Percentiles rank a stretch among this genome's conserved stretches.
These are phyloP conservation scores for Homarus americanus DNA, from an alignment of 1,140 invertebrate genomes.

Conservation along the genomic window DNA sequence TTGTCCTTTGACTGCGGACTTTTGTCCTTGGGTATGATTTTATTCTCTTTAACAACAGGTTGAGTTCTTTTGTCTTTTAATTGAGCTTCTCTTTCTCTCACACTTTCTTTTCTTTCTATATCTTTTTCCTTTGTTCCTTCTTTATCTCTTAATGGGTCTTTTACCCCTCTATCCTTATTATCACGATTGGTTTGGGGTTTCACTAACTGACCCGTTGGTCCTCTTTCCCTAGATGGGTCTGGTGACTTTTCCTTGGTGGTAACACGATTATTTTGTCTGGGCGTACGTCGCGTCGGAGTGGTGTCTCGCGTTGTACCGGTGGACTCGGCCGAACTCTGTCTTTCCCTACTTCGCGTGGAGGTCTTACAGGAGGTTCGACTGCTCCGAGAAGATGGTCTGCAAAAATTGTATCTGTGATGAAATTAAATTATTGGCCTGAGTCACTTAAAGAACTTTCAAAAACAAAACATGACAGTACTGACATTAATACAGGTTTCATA, in stretches of 20 bases:
- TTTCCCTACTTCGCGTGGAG: constrained; percentile 55
- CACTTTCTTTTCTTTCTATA: constrained; percentile 48
- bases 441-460: no score
- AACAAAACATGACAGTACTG: no score
- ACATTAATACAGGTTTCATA: no score
- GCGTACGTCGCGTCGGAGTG: constrained; percentile 58
- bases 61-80: constrained; percentile 65
- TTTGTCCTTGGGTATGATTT: constrained; percentile 55
- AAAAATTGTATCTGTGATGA: not conserved
- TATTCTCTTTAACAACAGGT: constrained; percentile 48
- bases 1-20: constrained; percentile 68
- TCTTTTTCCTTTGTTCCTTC: constrained; percentile 45
- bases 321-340: constrained; percentile 66
- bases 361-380: constrained; percentile 61
- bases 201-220: constrained; percentile 10
- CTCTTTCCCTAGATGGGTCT: constrained; percentile 41
- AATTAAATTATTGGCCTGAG: no score
- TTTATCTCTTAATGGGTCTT: constrained; percentile 22
- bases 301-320: constrained; percentile 56
- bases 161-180: not conserved
- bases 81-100: constrained; percentile 65
- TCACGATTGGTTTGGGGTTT: not conserved
- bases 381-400: constrained; percentile 65
- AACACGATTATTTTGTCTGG: constrained; percentile 58
- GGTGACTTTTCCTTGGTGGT: constrained; percentile 50